These are phyloP conservation scores for Musca vetustissima DNA, from an alignment of 1,140 invertebrate genomes.

Conservation along the genomic window DNA sequence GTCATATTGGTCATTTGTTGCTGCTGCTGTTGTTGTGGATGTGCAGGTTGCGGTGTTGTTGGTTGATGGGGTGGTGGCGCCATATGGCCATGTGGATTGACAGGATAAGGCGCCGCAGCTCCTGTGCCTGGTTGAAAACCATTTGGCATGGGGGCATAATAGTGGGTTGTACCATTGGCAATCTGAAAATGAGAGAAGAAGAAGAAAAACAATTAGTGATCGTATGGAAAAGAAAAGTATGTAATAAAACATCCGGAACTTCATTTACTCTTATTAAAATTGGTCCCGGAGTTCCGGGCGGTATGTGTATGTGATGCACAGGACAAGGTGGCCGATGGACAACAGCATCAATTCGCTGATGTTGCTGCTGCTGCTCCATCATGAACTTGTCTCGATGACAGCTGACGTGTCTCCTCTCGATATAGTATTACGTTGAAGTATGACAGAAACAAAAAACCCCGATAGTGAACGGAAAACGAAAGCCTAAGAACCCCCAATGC, in stretches of 20 bases:
- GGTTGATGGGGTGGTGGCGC: slow-evolving; percentile 34
- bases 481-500: too few relatives aligned
- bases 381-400: too few relatives aligned
- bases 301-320: not conserved
- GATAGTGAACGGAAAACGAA: too few relatives aligned
- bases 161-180: slow-evolving; percentile 60
- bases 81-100: slow-evolving; percentile 54
- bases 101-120: slow-evolving; percentile 64
- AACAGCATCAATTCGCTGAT: too few relatives aligned
- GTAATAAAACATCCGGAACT: too few relatives aligned
- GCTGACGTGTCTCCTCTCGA: slow-evolving; percentile 2
- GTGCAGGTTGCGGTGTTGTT: slow-evolving; percentile 38
- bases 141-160: slow-evolving; percentile 62
- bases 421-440: too few relatives aligned
- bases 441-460: too few relatives aligned
- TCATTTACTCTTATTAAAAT: slow-evolving; percentile 12
- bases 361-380: too few relatives aligned
- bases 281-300: not conserved
- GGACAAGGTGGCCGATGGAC: too few relatives aligned
- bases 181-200: slow-evolving; percentile 35
- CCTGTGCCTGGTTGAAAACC: slow-evolving; percentile 57
- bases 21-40: too few relatives aligned
- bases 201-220: slow-evolving; percentile 10
- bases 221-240: too few relatives aligned
- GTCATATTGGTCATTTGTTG: slow-evolving; percentile 46